phyloP scores from a whole-genome alignment of 2,797 vertebrate species.

The Sparidentex hasta region DNA sequence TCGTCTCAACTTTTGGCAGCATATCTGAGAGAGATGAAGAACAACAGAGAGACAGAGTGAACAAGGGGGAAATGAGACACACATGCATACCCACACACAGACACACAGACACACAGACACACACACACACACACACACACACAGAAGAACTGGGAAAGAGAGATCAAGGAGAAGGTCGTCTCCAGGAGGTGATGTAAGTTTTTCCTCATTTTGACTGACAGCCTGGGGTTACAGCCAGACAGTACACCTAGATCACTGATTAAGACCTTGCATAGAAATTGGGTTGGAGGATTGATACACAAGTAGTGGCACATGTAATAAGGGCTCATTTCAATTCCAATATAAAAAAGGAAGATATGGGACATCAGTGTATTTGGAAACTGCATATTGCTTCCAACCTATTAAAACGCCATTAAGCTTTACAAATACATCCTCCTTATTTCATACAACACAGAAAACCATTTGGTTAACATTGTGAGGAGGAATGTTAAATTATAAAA shows the following conservation, averaged over 20 bases:
- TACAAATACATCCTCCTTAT: not conserved
- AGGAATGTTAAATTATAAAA: not conserved
- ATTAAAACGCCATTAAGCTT: not conserved
- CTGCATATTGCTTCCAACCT: not conserved
- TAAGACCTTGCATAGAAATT: not conserved
- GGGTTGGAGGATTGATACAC: not conserved
- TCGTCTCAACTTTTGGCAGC: conserved; percentile 92
- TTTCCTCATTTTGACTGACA: conserved; percentile 33
- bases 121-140: not conserved
- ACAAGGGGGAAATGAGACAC: not conserved
- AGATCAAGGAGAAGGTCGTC: conserved; percentile 15
- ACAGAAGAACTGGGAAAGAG: not conserved
- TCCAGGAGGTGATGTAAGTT: conserved; percentile 10
- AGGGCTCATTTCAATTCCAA: not conserved
- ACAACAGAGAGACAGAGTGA: conserved; percentile 25
- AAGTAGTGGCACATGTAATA: not conserved
- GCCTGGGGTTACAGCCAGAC: conserved; percentile 11
- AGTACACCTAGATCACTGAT: conserved; percentile 5
- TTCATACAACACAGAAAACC: not conserved
- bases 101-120: not conserved
- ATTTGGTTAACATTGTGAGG: not conserved
- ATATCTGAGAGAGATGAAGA: conserved; percentile 83
- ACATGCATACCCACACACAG: not conserved
- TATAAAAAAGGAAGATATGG: not conserved
- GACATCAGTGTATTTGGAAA: not conserved